Percentiles rank a stretch among this genome's conserved stretches.
Evolutionary conservation across 2,888 invertebrate genomes (phyloP).

Genomic region (Ganaspis brasiliensis): DNA sequence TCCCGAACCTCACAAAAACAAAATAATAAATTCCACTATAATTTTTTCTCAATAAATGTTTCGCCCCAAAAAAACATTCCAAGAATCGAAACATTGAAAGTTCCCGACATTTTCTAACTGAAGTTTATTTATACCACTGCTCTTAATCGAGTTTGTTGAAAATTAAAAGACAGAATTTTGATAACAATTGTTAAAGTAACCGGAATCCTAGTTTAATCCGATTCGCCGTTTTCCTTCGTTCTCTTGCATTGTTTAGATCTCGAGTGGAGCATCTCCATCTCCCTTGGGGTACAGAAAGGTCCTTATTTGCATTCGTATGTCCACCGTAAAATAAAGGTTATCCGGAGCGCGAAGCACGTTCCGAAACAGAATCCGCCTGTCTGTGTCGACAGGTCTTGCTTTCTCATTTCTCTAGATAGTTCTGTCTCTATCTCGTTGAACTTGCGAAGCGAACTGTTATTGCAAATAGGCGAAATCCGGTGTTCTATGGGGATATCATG

Average conservation of each 20-base stretch:
- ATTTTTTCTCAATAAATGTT: not conserved
- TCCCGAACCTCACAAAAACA: not conserved
- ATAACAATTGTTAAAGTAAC: constrained; percentile 28
- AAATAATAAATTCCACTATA: constrained; percentile 1
- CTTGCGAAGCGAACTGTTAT: constrained; percentile 67
- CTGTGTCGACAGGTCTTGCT: constrained; percentile 66
- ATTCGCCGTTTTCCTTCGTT: constrained; percentile 42
- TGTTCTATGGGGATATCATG: constrained; percentile 69
- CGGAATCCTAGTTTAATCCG: constrained; percentile 22
- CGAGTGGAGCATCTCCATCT: constrained; percentile 28
- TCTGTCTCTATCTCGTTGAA: constrained; percentile 49
- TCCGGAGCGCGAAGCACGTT: constrained; percentile 71
- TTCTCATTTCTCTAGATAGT: constrained; percentile 50
- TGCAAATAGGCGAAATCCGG: constrained; percentile 73
- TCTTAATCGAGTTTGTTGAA: too few species aligned
- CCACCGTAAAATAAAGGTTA: constrained; percentile 73
- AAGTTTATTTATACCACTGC: too few species aligned
- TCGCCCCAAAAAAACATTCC: not conserved
- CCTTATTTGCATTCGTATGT: constrained; percentile 73
- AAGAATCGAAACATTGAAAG: not conserved
- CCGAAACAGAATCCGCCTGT: constrained; percentile 67
- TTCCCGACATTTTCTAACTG: too few species aligned
- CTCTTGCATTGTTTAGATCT: constrained; percentile 42
- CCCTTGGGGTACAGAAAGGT: constrained; percentile 44
- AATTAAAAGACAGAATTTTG: not conserved